Conservation (phyloP, 2,888 invertebrate species). For the Nysson spinosus region DNA sequence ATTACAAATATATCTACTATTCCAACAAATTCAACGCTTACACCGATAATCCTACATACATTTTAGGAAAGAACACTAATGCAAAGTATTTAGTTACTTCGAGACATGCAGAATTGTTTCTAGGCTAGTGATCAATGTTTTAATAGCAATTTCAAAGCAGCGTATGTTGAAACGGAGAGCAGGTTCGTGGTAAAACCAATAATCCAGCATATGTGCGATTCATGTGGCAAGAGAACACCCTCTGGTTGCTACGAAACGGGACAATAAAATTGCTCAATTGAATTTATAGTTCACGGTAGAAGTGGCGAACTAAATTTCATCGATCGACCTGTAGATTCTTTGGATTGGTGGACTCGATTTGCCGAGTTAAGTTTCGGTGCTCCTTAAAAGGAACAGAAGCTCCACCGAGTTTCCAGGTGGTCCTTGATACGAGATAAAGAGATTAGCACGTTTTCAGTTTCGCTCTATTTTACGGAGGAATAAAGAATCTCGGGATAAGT, state of each 20-base stretch:
- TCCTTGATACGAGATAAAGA: constrained; percentile 23
- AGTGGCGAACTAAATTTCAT: constrained; percentile 47
- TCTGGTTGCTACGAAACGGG: not conserved
- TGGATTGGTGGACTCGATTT: too few relatives aligned
- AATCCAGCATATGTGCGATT: not conserved
- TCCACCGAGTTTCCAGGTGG: not conserved
- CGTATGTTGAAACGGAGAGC: too few relatives aligned
- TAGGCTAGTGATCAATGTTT: too few relatives aligned
- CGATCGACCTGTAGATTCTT: constrained; percentile 50
- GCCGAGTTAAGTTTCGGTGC: too few relatives aligned
- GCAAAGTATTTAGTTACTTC: too few relatives aligned
- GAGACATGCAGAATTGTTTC: too few relatives aligned
- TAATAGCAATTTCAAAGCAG: too few relatives aligned
- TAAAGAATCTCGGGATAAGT: not conserved
- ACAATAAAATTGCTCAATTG: constrained; percentile 10
- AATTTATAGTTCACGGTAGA: constrained; percentile 26
- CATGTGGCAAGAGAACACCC: not conserved
- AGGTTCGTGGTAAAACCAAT: constrained; percentile 3
- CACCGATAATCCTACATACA: too few relatives aligned
- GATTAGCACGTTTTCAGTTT: constrained; percentile 35
- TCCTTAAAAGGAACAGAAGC: too few relatives aligned
- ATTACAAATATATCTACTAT: too few relatives aligned
- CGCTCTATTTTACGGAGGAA: constrained; percentile 10
- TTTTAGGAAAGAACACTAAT: too few relatives aligned
- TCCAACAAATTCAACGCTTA: too few relatives aligned